A percentile compares a stretch with the other conserved stretches of the same genome.
These are phyloP conservation scores for Plotosus lineatus DNA, from an alignment of 2,113 vertebrate species.

Conservation along the genomic window DNA sequence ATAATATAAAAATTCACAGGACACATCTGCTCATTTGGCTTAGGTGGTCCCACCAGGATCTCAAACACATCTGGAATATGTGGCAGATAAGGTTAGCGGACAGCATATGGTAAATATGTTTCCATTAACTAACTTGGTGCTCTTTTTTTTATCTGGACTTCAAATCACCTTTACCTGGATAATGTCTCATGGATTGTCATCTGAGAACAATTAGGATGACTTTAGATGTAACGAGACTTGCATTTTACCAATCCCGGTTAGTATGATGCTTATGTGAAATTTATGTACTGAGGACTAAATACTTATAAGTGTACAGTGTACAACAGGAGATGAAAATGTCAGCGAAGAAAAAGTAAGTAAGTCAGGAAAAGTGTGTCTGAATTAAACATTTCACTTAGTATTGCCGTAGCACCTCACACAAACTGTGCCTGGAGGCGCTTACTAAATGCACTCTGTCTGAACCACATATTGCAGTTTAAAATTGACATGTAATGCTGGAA, in stretches of 20 bases:
- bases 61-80: constrained; percentile 42
- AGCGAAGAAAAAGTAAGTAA: background rate
- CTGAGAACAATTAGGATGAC: constrained; percentile 5
- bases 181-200: background rate
- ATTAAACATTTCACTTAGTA: background rate
- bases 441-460: background rate
- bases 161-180: constrained; percentile 25
- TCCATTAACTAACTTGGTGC: background rate
- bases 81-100: constrained; percentile 41
- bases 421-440: background rate
- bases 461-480: background rate
- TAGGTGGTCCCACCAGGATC: constrained; percentile 36
- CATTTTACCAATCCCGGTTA: constrained; percentile 4
- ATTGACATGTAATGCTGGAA: background rate
- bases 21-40: constrained; percentile 49
- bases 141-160: constrained; percentile 17
- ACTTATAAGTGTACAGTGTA: no score
- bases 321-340: background rate
- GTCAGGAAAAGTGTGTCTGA: background rate
- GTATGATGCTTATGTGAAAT: background rate
- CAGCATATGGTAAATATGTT: constrained; percentile 16
- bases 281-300: background rate
- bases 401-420: background rate
- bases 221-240: constrained; percentile 12
- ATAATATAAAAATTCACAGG: constrained; percentile 38